phyloP scores from a whole-genome alignment of 2,797 vertebrate genomes.

The Ctenosaura bakeri region DNA sequence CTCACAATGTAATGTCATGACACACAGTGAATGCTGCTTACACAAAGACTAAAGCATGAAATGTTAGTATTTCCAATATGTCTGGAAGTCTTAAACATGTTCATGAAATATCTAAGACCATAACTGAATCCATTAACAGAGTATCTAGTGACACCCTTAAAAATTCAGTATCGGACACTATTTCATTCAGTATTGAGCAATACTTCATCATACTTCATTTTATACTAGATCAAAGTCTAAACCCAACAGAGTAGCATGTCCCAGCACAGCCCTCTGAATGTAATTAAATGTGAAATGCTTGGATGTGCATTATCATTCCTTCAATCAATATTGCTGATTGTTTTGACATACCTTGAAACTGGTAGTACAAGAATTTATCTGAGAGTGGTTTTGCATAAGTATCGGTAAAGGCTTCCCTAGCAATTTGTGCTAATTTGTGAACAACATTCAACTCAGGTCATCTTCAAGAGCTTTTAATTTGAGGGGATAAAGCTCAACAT shows the following conservation, averaged over 20 bases:
- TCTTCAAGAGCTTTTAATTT: not conserved
- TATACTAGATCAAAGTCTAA: conserved; percentile 42
- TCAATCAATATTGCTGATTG: conserved; percentile 49
- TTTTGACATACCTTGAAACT: conserved; percentile 60
- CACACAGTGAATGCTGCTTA: not conserved
- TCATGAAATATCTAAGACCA: conserved; percentile 14
- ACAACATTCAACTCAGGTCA: not conserved
- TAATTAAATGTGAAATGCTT: conserved; percentile 62
- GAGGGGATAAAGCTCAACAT: not conserved
- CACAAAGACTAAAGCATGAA: not conserved
- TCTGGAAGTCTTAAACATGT: not conserved
- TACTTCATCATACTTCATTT: conserved; percentile 44
- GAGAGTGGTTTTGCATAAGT: conserved; percentile 9
- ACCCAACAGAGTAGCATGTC: conserved; percentile 45
- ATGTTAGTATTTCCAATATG: not conserved
- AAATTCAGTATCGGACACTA: conserved; percentile 41
- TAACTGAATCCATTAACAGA: conserved; percentile 23
- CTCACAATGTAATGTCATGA: not conserved
- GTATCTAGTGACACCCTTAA: not conserved
- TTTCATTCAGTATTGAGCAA: conserved; percentile 30
- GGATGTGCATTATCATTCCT: conserved; percentile 48
- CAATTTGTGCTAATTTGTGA: not conserved
- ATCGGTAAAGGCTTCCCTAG: not conserved
- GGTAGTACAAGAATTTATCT: conserved; percentile 34
- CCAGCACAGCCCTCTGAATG: conserved; percentile 63